Evolutionary conservation across 2,888 invertebrate species (phyloP), one percentile per base, ranked within the genome.

Genomic region (Leptopilina syphax): DNA sequence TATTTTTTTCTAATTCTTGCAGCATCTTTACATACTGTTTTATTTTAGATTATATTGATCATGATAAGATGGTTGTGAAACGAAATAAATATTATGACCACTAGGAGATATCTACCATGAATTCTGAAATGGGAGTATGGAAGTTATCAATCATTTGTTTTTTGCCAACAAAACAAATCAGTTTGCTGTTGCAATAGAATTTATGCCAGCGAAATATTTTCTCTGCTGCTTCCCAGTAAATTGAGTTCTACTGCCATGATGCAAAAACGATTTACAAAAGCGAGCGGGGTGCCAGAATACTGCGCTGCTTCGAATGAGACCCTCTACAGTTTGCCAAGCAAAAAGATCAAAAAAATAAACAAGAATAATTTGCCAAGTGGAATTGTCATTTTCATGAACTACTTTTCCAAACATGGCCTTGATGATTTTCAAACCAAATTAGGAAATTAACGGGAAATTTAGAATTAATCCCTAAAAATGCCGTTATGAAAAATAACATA

Each of bases 201-300:
- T 54, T 73, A 57, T 73, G 73, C 73, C 73, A 73, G 5, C 34
- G 57, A 57, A 73, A 73, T 57, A 73, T 73, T 73, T 73, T 73
- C 73, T 73, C 73, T 13, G 57, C 73, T 13, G 57, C 54, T 73
- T 73, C 54, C 57, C 50, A 73, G 73, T 73, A 57, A 73, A 73
- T 73, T 57, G 73, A 34, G 73, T 73, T 73, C 41, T 57, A 73
- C 73, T 57, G 41, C 34, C 41, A 73, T 73, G 57, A 57, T 34
- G 57, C 73, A 73, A 73, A 73, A 73, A 73, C 73, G 73, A 73
- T 73, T 54, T 73, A 57, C 57, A 9, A 73, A 50, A 73, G 73
- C 41, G 73, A n/a, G 34, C 34, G 9, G n/a, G 73, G 57, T 73
- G 73, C 73, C 73, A 73, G 73, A 73, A 57, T 57, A 73, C 57